A percentile compares a stretch with the other conserved stretches of the same genome.
These are phyloP conservation scores for Pitangus sulphuratus DNA, from an alignment of 2,797 vertebrate species.

Conservation along the genomic window DNA sequence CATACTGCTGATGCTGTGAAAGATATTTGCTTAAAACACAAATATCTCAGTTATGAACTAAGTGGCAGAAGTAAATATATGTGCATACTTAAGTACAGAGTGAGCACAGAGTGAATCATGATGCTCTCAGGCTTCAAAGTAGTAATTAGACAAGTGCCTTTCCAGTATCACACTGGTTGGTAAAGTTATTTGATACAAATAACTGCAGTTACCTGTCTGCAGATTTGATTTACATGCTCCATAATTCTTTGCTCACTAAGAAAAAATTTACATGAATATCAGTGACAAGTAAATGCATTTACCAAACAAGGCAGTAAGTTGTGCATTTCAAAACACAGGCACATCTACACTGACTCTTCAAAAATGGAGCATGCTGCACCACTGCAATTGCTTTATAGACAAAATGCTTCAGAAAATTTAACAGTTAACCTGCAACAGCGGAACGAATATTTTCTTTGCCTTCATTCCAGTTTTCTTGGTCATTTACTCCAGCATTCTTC, in stretches of 20 bases:
- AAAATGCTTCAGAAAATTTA: background rate
- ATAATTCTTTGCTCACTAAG: background rate
- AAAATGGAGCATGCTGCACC: background rate
- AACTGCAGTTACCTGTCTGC: background rate
- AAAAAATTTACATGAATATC: background rate
- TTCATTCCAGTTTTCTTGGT: conserved; percentile 89
- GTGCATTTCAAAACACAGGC: background rate
- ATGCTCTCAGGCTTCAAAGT: background rate
- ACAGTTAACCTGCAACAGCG: conserved; percentile 85
- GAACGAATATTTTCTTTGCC: conserved; percentile 91
- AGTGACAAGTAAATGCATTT: background rate
- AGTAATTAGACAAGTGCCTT: background rate
- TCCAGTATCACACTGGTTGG: background rate
- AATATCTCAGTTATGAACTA: background rate
- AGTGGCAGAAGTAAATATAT: background rate
- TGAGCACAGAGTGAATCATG: background rate
- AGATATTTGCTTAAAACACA: background rate
- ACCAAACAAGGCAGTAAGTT: background rate
- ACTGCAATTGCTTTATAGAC: background rate
- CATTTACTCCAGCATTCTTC: conserved; percentile 80
- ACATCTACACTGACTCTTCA: background rate
- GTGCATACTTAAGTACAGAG: background rate
- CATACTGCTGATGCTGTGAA: background rate
- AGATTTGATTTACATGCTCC: background rate
- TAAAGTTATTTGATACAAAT: background rate